Evolutionary conservation across 1,140 invertebrate species (phyloP), one percentile per base, ranked within the genome.

Genomic region (Asobara japonica): DNA sequence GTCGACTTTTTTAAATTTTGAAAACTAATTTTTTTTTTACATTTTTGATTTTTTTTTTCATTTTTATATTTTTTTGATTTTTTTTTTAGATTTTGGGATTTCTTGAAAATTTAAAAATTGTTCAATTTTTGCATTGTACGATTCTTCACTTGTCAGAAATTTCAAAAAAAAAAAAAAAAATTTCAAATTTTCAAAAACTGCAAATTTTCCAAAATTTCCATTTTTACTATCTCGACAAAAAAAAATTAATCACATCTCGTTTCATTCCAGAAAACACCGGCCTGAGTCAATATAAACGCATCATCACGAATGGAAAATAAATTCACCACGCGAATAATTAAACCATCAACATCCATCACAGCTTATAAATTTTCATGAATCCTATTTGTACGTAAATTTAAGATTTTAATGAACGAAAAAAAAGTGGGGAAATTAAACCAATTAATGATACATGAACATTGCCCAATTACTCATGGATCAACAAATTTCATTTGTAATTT

Each of bases 231-330:
- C n/a, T n/a, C n/a, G n/a, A n/a, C n/a, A n/a, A 36, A 36, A 36
- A 36, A 36, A 36, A 36, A 36, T 36, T 36, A 36, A 36, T 36
- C 31, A 6, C 31, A 66, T 18, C 3, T 66, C n/a, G 62, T 74
- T 70, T 22, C 64, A 18, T 84, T 84, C 60, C 76, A 87, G 85
- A 84, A 81, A 79, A 85, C 83, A 38, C 84, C 84, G 29, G 78
- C 78, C 18, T 76, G 29, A 62, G 29, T 31, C 27, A 30, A 62
- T 29, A 48, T 6, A 30, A 18, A 62, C 2, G 60, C 11, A n/a
- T 29, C 13, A 62, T 31, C 25, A 29, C 5, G 13, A 51, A 27
- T 10, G 22, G 16, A 30, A 64, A 30, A 64, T 64, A 25, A 48
- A 67, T 45, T 29, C 20, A 67, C 11, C 25, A 31, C n/a, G 29